Evolutionary conservation across 2,797 vertebrate genomes (phyloP).

Genomic region (Semaprochilodus insignis): DNA sequence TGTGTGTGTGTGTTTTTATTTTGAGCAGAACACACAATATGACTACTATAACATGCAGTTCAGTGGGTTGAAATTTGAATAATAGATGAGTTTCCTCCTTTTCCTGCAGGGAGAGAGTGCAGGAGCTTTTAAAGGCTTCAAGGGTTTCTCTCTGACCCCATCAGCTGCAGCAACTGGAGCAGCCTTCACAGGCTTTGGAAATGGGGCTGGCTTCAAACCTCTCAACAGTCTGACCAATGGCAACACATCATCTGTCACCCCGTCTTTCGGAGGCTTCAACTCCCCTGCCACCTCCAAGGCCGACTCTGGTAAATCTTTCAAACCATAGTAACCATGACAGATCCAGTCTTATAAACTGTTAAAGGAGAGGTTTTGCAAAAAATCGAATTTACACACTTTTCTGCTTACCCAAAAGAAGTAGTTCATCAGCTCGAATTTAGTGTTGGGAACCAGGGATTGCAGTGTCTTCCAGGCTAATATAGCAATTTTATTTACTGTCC

Average conservation of each 20-base stretch:
- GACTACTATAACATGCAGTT: not conserved
- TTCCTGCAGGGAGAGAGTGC: slow-evolving; percentile 66
- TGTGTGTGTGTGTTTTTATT: too few relatives aligned
- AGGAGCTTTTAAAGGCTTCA: slow-evolving; percentile 77
- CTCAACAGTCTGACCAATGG: slow-evolving; percentile 75
- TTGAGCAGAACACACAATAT: not conserved
- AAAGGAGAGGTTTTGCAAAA: too few relatives aligned
- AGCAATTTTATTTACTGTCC: too few relatives aligned
- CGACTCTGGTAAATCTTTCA: slow-evolving; percentile 64
- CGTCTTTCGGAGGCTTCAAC: slow-evolving; percentile 67
- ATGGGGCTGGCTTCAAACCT: slow-evolving; percentile 71
- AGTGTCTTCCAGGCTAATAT: too few relatives aligned
- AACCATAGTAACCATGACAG: not conserved
- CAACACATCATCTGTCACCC: slow-evolving; percentile 43
- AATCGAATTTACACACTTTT: too few relatives aligned
- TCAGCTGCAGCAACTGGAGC: slow-evolving; percentile 23
- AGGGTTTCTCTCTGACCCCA: slow-evolving; percentile 71
- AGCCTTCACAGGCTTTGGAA: slow-evolving; percentile 72
- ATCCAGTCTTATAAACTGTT: not conserved
- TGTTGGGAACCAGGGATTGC: too few relatives aligned
- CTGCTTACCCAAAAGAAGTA: too few relatives aligned
- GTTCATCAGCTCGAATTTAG: too few relatives aligned
- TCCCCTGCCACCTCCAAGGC: slow-evolving; percentile 55
- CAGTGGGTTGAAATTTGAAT: slow-evolving; percentile 22
- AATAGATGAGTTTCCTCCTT: slow-evolving; percentile 20